A percentile compares a stretch with the other conserved stretches of the same genome.
These are phyloP conservation scores for Drosophila niveifrons DNA, from an alignment of 2,888 invertebrate genomes.

Conservation along the genomic window DNA sequence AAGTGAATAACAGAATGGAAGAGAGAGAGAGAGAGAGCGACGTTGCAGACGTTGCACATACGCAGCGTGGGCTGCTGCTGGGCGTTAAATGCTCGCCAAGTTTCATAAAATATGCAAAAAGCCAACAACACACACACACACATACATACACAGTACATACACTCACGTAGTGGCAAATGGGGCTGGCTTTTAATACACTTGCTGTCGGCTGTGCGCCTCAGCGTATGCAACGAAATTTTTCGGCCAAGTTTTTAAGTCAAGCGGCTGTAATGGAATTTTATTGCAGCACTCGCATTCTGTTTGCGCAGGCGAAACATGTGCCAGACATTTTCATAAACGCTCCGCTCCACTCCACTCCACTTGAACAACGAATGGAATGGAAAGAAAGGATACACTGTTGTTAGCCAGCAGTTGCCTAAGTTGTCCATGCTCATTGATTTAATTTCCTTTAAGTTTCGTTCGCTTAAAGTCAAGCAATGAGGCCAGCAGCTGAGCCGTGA, in stretches of 20 bases:
- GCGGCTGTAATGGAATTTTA: slow-evolving; percentile 79
- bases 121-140: slow-evolving; percentile 44
- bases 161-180: slow-evolving; percentile 69
- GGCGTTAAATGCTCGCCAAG: slow-evolving; percentile 76
- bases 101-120: slow-evolving; percentile 79
- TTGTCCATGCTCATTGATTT: slow-evolving; percentile 37
- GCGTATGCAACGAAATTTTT: slow-evolving; percentile 63
- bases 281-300: slow-evolving; percentile 75
- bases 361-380: slow-evolving; percentile 9
- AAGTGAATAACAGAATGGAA: background rate
- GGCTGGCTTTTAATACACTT: slow-evolving; percentile 75
- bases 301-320: slow-evolving; percentile 75
- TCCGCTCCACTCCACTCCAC: background rate
- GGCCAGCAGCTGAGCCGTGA: slow-evolving; percentile 19
- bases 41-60: slow-evolving; percentile 48
- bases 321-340: slow-evolving; percentile 77
- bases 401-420: background rate
- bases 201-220: slow-evolving; percentile 34
- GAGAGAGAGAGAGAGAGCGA: background rate
- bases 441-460: slow-evolving; percentile 47
- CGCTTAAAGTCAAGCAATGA: slow-evolving; percentile 17
- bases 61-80: slow-evolving; percentile 42
- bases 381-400: slow-evolving; percentile 1
- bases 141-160: slow-evolving; percentile 43
- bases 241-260: slow-evolving; percentile 75